Base-by-base conservation (phyloP, 92 coral and sea anemone species). In the Blastomussa wellsi region DNA sequence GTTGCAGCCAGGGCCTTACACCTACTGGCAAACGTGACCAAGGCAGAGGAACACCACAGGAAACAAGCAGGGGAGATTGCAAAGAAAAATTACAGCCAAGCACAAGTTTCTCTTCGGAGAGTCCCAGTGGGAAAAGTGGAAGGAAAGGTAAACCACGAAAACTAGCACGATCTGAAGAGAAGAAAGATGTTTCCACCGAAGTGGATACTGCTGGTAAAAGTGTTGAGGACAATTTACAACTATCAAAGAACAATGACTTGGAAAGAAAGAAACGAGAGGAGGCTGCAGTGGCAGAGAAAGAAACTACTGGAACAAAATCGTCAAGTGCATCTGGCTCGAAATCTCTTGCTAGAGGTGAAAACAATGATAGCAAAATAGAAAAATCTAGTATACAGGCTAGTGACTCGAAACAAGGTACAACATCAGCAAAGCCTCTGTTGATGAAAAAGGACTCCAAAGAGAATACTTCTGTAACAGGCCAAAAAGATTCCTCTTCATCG, bases 71-170 rank as follows among this genome's bases (percentile, higher is more conserved):
- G 37, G 60, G 48, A 82, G 76, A 35, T 24, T 75, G 59, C 13
- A 69, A 71, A 4, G 80, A 87, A n/a, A 62, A 62, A 42, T 74
- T 90, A 76, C 78, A 44, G 7, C 17, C 24, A 53, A 72, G 26
- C 26, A 4, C 42, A 32, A 37, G 51, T 71, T 29, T 57, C 17
- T 20, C 85, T 29, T 83, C 80, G 62, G 81, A 41, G 35, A 83
- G 81, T 20, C 74, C 74, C 4, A 9, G 72, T 44, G 87, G 81
- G 22, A 83, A 62, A 86, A 86, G 74, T 79, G 19, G 71, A 52
- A 82, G 92, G 79, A 89, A 89, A 22, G 75, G 92, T 38, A 81
- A 80, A 42, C 92, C 92, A n/a, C 83, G 85, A 2, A 89, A 86
- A 77, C 83, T 80, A 5, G 33, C 79, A 20, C 47, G 87, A 59